Evolutionary conservation across 2,797 vertebrate species (phyloP), one percentile per base, ranked within the genome.

Genomic region (Prionace glauca): DNA sequence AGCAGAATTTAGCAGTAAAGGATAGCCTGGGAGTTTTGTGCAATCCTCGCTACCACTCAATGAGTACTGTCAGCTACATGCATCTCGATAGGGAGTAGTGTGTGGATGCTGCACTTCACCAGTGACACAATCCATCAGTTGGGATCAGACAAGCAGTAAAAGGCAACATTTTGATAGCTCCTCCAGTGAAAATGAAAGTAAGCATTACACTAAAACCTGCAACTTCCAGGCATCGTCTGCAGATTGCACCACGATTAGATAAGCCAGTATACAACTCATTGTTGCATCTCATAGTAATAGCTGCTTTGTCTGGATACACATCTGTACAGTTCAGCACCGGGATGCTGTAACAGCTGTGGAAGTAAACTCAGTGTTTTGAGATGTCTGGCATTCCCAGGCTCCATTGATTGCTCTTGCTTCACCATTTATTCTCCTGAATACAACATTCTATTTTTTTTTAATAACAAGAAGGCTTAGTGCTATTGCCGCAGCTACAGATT

Each of bases 71-170:
- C 87, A 90, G 87, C 56, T 65, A 8, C 14, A 90, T 4, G 60
- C 9, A 12, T 32, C 60, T 90, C 87, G 32, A 62, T 26, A 1
- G 87, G 29, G 87, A 62, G 62, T 3, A 32, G 50, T 60, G 56
- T 29, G 56, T 32, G 26, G 26, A 90, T 32, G 26, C 26, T 90
- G 26, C 26, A 60, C 26, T 90, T 90, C 29, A 90, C 87, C 11
- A 90, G 87, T 62, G 87, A 62, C 56, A 90, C 56, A 60, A 62
- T 90, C 87, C 62, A 90, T 90, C 87, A 90, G 29, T 26, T 90
- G 56, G 87, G 56, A 90, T 90, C 56, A 90, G 87, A 90, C 26
- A 1, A 1, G 3, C 50, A 90, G 87, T 62, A 90, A 90, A 90
- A 16, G 62, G 87, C 56, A 90, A 90, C 14, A 62, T 60, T 60